Conservation (phyloP, 1,140 invertebrate genomes). For the Helicoverpa armigera region DNA sequence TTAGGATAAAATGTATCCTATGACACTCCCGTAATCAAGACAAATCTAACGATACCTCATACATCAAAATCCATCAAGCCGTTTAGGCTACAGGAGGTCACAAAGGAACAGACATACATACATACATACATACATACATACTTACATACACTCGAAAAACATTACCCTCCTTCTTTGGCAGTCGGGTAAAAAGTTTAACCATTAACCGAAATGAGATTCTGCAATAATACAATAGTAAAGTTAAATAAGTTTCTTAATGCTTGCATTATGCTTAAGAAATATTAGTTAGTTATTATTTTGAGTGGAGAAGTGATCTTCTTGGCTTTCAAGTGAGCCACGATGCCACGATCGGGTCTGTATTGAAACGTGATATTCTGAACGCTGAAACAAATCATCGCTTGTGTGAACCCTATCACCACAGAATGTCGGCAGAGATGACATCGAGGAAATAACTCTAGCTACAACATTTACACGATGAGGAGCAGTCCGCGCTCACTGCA, state of each 20-base stretch:
- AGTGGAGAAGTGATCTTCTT: not conserved
- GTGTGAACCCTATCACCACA: not conserved
- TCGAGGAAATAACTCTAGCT: conserved; percentile 54
- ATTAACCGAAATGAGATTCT: conserved; percentile 6
- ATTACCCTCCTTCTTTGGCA: no score
- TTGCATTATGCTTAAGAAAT: not conserved
- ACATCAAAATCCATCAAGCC: no score
- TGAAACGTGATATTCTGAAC: not conserved
- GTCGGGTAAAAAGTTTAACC: conserved; percentile 13
- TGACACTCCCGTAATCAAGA: no score
- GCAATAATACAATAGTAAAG: not conserved
- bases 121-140: no score
- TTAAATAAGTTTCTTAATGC: conserved; percentile 18
- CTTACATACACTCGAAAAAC: no score
- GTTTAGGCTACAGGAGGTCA: no score
- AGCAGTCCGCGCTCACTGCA: not conserved
- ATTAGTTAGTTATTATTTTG: not conserved
- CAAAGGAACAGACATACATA: no score
- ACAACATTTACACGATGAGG: conserved; percentile 62
- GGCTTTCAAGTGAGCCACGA: no score
- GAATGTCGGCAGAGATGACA: conserved; percentile 26
- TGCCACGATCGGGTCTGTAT: no score
- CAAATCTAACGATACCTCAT: no score
- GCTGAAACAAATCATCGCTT: conserved; percentile 5
- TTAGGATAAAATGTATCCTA: no score